These are phyloP conservation scores for Petaurus breviceps DNA, from an alignment of 2,113 vertebrate genomes.

Conservation along the genomic window DNA sequence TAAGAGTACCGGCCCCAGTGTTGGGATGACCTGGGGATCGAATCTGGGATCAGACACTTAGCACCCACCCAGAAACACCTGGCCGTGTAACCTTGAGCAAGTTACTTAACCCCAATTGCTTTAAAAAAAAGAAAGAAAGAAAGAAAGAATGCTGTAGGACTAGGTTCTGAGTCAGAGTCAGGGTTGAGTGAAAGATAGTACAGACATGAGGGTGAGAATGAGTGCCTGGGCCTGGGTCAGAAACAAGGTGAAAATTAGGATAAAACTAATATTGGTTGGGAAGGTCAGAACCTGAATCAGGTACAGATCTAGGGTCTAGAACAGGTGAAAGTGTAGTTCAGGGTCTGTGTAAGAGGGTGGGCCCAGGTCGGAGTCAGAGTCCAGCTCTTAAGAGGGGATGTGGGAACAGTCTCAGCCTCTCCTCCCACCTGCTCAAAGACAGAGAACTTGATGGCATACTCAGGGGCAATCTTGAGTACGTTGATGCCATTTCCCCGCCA, in stretches of 20 bases:
- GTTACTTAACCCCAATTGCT: too few species aligned
- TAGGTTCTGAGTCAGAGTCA: neutral
- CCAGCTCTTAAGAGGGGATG: neutral
- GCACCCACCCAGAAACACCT: too few species aligned
- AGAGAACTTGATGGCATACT: slow-evolving; percentile 92
- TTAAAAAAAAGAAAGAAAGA: too few species aligned
- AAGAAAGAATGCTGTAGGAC: neutral
- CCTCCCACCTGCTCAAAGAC: slow-evolving; percentile 88
- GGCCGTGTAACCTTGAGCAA: too few species aligned
- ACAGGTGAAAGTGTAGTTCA: neutral
- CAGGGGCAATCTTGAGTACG: slow-evolving; percentile 91
- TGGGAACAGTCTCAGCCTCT: neutral
- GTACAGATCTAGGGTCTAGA: neutral
- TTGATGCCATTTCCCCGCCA: slow-evolving; percentile 93
- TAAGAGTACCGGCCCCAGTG: too few species aligned
- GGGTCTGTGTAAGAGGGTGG: neutral
- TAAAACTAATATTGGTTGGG: neutral
- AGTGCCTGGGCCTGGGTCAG: neutral
- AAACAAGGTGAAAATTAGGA: neutral
- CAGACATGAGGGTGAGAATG: neutral
- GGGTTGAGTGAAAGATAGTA: neutral
- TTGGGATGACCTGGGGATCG: too few species aligned
- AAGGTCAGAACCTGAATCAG: neutral
- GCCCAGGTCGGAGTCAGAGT: neutral
- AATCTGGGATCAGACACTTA: too few species aligned